Base-by-base conservation (phyloP, 2,888 invertebrate genomes). In the Limnephilus marmoratus region DNA sequence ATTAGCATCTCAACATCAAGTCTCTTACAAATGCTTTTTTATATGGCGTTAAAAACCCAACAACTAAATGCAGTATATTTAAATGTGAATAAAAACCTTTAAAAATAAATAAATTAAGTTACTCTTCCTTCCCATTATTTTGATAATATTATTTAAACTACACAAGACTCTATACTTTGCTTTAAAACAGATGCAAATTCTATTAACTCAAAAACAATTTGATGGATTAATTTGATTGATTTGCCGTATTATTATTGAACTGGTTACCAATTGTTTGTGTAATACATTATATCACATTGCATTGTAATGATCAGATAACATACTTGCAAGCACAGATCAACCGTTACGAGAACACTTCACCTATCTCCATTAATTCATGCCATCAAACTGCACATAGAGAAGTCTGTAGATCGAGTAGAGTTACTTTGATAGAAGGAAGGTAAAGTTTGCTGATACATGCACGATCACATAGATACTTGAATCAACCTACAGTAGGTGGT, bases 341-440 rank as follows among this genome's bases (percentile, higher is more conserved):
- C 86, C 45, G 45, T 41, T 45, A 41, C n/a, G 29, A 49, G 34
- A 34, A 82, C 68, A 68, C 68, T 68, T 31, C 82, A 82, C 31
- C 34, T 13, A 49, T 49, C 53, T 12, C 31, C 83, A 88, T 93
- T 90, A 93, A 87, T 86, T 93, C 93, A 93, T 93, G 88, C 81
- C 93, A 93, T 92, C 45, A 83, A 92, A 93, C 90, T 93, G 93
- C 93, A 93, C 93, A 93, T 93, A 93, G 93, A 90, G 90, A 83
- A 92, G 93, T 92, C 93, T 91, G 92, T 91, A 49, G 90, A 88
- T 92, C 53, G 88, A 88, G 92, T 92, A 92, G 92, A 81, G 37
- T 88, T 91, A 53, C 31, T 53, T 41, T 45, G 45, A 29, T 86
- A 86, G 29, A 41, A 89, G 87, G 81, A 88, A 92, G 68, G 86